Base-by-base conservation (phyloP, 2,113 vertebrate genomes). In the Ploceus nigricollis region DNA sequence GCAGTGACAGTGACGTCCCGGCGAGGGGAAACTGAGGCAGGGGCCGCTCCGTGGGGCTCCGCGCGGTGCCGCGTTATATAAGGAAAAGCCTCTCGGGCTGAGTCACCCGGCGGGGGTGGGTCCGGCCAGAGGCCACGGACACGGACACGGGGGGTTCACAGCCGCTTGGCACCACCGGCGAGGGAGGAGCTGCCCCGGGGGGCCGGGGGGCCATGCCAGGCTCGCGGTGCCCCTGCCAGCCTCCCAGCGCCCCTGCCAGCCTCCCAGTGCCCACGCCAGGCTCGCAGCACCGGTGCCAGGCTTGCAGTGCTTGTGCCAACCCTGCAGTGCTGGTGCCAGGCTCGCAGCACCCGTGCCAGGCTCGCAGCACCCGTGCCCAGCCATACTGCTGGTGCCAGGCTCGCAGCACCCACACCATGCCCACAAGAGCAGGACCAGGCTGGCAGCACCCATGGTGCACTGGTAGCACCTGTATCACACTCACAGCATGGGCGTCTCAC, bases 91-190 rank as follows among this genome's bases (percentile, higher is more conserved):
- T 73, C 37, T 21, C 51, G 9, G 91, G 96, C 96, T 96, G 94
- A 96, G 93, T 96, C 96, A 96, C 88, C 84, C 71, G 23, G 69
- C n/a, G 85, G 96, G 96, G 96, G 96, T 94, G 96, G 96, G 93
- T 94, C 96, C 82, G 93, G 86, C 93, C 96, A 96, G 96, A 96
- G 93, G 93, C 82, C 96, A 94, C 89, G 70, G 89, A 60, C 89
- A 91, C 82, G 75, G 89, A 53, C 89, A 91, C 65, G 81, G 94
- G 95, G 92, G 68, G 81, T 92, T 94, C 31, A 22, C 91, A 85
- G 85, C 78, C 70, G 35, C 48, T 44, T 93, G 94, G 93, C 91
- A 92, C 91, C 70, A 63, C 73, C 25, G 23, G 88, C 12, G 85
- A 94, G 91, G 96, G 93, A 96, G 94, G 90, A 95, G 96, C 85